Base-by-base conservation (phyloP, 1,140 invertebrate species). In the Pseudachorutes palmiensis region DNA sequence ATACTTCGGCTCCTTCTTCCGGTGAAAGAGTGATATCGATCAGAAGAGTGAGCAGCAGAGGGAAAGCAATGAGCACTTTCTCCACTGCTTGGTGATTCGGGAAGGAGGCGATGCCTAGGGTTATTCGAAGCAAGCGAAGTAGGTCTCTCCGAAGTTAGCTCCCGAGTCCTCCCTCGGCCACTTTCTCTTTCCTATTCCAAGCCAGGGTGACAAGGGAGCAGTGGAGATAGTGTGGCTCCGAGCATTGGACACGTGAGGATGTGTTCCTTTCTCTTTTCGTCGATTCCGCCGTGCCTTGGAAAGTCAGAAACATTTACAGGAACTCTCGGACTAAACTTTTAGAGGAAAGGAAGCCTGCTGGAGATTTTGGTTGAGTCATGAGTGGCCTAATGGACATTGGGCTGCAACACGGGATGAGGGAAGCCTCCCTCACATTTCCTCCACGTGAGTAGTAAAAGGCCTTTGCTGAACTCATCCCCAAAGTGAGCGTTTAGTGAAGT, bases 21-120 rank as follows among this genome's bases (percentile, higher is more conserved):
- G 36, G 36, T 45, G 51, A 55, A 55, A 55, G 51, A 55, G 51
- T 55, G 51, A 55, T 55, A 55, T 55, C 51, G 51, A 55, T 55
- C 51, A 14, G 51, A 14, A n/a, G 51, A 9, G 9, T 16, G 51
- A 55, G 51, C 12, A 55, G 5, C 3, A 24, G 51, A 55, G 5
- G 24, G 51, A 22, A 26, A 24, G 14, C 51, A 9, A 41, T 41
- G 36, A 41, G 36, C 51, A 45, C 36, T 45, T 45, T 45, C 36
- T 45, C 19, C n/a, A n/a, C n/a, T n/a, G n/a, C n/a, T n/a, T n/a
- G n/a, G n/a, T n/a, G n/a, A n/a, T n/a, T n/a, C n/a, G n/a, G n/a
- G n/a, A n/a, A n/a, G n/a, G n/a, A n/a, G n/a, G n/a, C n/a, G n/a
- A n/a, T n/a, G n/a, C 36, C 19, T 45, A 45, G 19, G 36, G 36